These are phyloP conservation scores for Ophonus ardosiacus DNA, from an alignment of 2,888 invertebrate genomes.

Conservation along the genomic window DNA sequence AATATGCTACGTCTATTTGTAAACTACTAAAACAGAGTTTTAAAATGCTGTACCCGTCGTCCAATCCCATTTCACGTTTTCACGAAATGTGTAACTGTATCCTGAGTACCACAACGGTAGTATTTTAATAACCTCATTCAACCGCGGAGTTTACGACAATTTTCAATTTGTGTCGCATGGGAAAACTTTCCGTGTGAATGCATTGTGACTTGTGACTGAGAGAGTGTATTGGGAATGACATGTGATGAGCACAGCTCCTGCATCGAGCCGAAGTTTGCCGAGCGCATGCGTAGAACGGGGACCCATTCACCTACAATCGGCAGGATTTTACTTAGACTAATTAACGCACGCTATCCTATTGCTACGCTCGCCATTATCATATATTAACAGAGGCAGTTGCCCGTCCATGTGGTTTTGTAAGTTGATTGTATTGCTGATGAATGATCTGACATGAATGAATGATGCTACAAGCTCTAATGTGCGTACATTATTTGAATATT, in stretches of 20 bases:
- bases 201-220: neutral
- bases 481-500: slow-evolving; percentile 61
- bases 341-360: slow-evolving; percentile 19
- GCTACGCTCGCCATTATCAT: neutral
- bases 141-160: slow-evolving; percentile 5
- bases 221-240: slow-evolving; percentile 44
- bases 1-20: neutral
- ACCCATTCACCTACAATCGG: slow-evolving; percentile 25
- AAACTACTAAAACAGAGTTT: neutral
- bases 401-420: neutral
- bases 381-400: neutral
- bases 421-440: neutral
- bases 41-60: neutral
- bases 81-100: neutral
- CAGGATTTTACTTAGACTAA: slow-evolving; percentile 25
- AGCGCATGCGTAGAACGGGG: neutral
- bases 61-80: neutral
- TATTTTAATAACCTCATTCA: neutral
- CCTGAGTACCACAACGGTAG: neutral
- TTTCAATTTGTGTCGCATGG: slow-evolving; percentile 10
- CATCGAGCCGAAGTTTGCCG: slow-evolving; percentile 38
- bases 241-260: neutral
- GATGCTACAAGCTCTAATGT: slow-evolving; percentile 55
- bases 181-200: slow-evolving; percentile 2
- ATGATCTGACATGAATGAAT: slow-evolving; percentile 52